Base-by-base conservation (phyloP, 1,140 invertebrate genomes). In the Linepithema humile region DNA sequence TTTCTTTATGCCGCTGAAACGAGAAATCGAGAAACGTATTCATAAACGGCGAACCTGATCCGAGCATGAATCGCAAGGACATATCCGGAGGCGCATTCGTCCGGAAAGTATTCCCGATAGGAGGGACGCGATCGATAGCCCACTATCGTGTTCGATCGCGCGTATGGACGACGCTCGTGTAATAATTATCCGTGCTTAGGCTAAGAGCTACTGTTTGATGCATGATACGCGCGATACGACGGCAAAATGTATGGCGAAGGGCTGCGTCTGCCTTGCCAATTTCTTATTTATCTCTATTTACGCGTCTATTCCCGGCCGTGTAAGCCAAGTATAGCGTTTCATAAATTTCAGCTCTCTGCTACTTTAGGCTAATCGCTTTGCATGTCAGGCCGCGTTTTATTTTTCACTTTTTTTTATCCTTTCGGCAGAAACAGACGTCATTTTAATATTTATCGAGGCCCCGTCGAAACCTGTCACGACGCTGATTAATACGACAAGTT, bases 241-340 rank as follows among this genome's bases (percentile, higher is more conserved):
- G 59, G 4, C n/a, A 0, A 55, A 57, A 69, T 70, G 55, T 57
- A 70, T 10, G 20, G 15, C 17, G 20, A 38, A 23, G 35, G 20
- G 7, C 10, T 45, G n/a, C 38, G 23, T 45, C 57, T 10, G 7
- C 45, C 23, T 26, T 15, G 17, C 62, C 75, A 55, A 80, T 69
- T 55, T 80, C 64, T 80, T 55, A 80, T 80, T 80, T 70, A 80
- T 57, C 75, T 55, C 43, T 26, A 77, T 69, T 78, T 78, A 20
- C 23, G 15, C 35, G n/a, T 55, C 12, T 50, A 50, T 3, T 12
- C 26, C 10, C 26, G 60, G 43, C 43, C 17, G 10, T 20, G 15
- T 35, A 59, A 73, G 7, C 70, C 6, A 59, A 2, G 5, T 35
- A 26, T 57, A 32, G 70, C 35, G 43, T 43, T 70, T 70, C 62